Base-by-base conservation (phyloP, 1,140 invertebrate genomes). In the Drosophila tropicalis region DNA sequence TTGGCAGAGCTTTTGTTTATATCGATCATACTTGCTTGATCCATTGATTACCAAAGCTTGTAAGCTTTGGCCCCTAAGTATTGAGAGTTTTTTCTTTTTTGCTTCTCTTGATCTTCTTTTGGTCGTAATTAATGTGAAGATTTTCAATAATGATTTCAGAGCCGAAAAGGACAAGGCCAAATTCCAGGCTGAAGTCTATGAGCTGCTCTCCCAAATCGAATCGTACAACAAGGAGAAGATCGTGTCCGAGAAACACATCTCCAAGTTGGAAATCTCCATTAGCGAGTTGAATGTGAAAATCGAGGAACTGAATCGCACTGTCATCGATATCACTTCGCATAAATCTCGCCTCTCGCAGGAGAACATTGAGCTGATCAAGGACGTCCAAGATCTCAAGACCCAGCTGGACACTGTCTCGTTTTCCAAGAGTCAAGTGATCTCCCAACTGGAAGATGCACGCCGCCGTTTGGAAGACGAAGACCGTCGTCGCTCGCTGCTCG, bases 101-200 rank as follows among this genome's bases (percentile, higher is more conserved):
- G 10, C 10, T 36, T 36, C 10, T 12, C 3, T 12, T 36, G 29
- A 6, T 10, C 7, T 36, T 36, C 7, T 36, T 36, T 36, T 9
- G 40, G 54, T 13, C 7, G 4, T 40, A n/a, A 70, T 44, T 82
- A 63, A 78, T 78, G 25, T 62, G 54, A 68, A 78, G 63, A 60
- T 62, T 19, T 61, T 44, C 47, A 15, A 29, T 32, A 55, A 67
- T 77, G 70, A 36, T 94, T 92, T 36, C 93, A 99, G 98, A 93
- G 94, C 96, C 91, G 98, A 99, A 93, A 99, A 99, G 93, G 98
- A 99, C 92, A 99, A 98, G 93, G 94, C 95, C 84, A 98, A 98
- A 94, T 98, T 98, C 94, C 98, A 99, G 93, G 95, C 96, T 90
- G 98, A 99, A 94, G 96, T 99, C 34, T 98, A 98, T 93, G 98